These are phyloP conservation scores for Zapus hudsonius DNA, from an alignment of 2,113 vertebrate species.

Conservation along the genomic window DNA sequence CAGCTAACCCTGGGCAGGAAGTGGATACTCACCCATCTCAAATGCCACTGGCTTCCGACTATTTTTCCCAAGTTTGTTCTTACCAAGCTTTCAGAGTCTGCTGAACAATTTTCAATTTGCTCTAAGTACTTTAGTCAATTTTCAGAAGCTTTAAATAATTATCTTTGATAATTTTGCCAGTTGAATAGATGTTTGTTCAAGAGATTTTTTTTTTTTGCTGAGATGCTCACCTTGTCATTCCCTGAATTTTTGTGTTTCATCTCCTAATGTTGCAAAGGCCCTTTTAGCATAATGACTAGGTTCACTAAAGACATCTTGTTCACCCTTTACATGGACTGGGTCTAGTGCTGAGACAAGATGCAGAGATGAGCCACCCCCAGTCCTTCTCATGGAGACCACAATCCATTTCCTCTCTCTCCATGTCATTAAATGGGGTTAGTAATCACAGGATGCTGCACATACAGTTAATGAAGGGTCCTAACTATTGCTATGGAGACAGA, in stretches of 20 bases:
- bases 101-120: not conserved
- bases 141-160: not conserved
- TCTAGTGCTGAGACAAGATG: no score
- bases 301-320: not conserved
- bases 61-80: not conserved
- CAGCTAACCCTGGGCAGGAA: fast-evolving
- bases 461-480: not conserved
- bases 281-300: not conserved
- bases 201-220: not conserved
- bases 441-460: not conserved
- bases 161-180: not conserved
- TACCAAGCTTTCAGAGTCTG: not conserved
- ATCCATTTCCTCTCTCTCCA: not conserved
- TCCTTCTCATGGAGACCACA: not conserved
- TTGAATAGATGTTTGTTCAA: not conserved
- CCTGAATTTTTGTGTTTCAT: not conserved
- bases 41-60: not conserved
- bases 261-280: not conserved
- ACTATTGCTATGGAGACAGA: not conserved
- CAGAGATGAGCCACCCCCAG: not conserved
- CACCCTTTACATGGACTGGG: not conserved
- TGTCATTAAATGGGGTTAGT: not conserved
- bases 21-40: not conserved
- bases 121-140: not conserved
- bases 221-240: not conserved